phyloP scores from a whole-genome alignment of 2,888 invertebrate species.

The Carterocephalus palaemon region DNA sequence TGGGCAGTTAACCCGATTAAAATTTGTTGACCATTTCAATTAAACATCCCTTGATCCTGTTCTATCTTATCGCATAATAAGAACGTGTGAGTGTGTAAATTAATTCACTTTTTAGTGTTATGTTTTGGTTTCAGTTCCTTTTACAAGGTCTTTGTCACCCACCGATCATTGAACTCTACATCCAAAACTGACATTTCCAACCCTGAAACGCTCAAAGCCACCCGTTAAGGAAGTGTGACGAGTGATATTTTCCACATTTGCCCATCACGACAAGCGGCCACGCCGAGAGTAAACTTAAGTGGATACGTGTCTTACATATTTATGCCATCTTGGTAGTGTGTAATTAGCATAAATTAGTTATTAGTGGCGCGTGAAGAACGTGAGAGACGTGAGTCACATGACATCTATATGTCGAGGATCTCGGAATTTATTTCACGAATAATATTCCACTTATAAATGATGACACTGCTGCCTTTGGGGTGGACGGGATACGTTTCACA shows the following conservation, averaged over 20 bases:
- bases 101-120: too few relatives aligned
- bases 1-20: too few relatives aligned
- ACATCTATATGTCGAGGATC: slow-evolving; percentile 45
- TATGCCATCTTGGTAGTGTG: slow-evolving; percentile 48
- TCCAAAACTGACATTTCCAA: slow-evolving; percentile 2
- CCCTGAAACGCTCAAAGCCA: slow-evolving; percentile 12
- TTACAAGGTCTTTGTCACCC: too few relatives aligned
- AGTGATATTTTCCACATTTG: slow-evolving; percentile 35
- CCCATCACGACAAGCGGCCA: slow-evolving; percentile 35
- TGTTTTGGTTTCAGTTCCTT: too few relatives aligned
- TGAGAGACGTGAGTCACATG: slow-evolving; percentile 70
- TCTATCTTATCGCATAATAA: too few relatives aligned
- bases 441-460: slow-evolving; percentile 39
- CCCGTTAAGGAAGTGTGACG: slow-evolving; percentile 31
- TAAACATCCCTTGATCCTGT: too few relatives aligned
- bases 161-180: slow-evolving; percentile 5
- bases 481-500: slow-evolving; percentile 15
- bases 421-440: slow-evolving; percentile 36
- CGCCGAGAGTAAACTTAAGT: slow-evolving; percentile 49
- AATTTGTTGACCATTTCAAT: too few relatives aligned
- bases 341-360: slow-evolving; percentile 74
- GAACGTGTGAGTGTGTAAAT: too few relatives aligned
- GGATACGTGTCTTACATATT: slow-evolving; percentile 65
- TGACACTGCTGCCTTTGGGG: slow-evolving; percentile 31
- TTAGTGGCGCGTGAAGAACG: slow-evolving; percentile 72